Base-by-base conservation (phyloP, 2,888 invertebrate species). In the Sminthurinus aureus region DNA sequence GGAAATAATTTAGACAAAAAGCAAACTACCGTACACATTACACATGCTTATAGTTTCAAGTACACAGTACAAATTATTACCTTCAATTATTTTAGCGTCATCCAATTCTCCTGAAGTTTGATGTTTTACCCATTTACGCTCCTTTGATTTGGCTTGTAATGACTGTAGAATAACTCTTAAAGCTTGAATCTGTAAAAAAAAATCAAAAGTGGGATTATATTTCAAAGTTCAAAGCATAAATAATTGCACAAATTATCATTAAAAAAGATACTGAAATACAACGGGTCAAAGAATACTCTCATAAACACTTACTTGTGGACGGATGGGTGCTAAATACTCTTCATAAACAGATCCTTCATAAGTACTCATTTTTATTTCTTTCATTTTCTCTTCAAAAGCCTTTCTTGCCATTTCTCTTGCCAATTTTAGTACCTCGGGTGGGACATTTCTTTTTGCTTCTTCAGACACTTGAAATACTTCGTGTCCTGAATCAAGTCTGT, bases 41-140 rank as follows among this genome's bases (percentile, higher is more conserved):
- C n/a, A 64, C 77, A 58, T 24, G 58, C 3, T 66, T 64, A 52
- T 51, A 18, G 4, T 58, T 13, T 58, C 58, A 13, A 58, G 58
- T 18, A 58, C 2, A 58, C 6, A 58, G 18, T 58, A n/a, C n/a
- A n/a, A n/a, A n/a, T n/a, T n/a, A 66, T 87, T 90, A 92, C 96
- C 97, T 92, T 99, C 99, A 88, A 99, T 96, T 84, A 99, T 93
- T 90, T 98, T 98, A 0, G 94, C 94, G 89, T 98, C 98, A 89
- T 99, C 99, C 52, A 99, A 91, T 90, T 99, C 99, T 0, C 99
- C 98, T 81, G 95, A 94, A 0, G 98, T 97, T 91, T 98, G 98
- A 90, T 98, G 96, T 82, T 95, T 93, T 82, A 94, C 93, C 98
- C 99, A 99, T 89, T 97, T 95, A 0, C 98, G 92, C 90, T 98